Base-by-base conservation (phyloP, 2,113 vertebrate genomes). In the Addax nasomaculatus region DNA sequence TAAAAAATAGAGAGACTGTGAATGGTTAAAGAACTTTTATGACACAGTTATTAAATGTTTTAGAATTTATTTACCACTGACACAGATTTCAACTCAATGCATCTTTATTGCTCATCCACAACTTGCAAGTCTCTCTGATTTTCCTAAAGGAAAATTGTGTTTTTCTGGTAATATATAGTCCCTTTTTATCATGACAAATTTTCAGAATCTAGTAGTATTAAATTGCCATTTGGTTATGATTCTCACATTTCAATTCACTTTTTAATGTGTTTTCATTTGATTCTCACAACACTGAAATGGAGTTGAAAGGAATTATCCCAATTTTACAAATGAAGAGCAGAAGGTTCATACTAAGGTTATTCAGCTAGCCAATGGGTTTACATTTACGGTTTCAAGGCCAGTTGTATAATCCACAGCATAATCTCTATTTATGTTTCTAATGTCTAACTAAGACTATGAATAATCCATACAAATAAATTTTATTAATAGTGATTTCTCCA, bases 221-320 rank as follows among this genome's bases (percentile, higher is more conserved):
- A 96, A 97, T 96, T 95, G 89, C 88, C 89, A 94, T 97, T 97
- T 94, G 94, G 95, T 93, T 95, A 93, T 94, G 94, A 91, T 93
- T 96, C 96, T 81, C 91, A 98, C 88, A 96, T 94, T 89, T 94
- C 94, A 91, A 49, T 96, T 96, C 93, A 93, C 76, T 91, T 96
- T 94, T 96, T 98, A 97, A 97, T 93, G 85, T 70, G 78, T 73
- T 97, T 96, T 90, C 86, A 81, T 96, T 97, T 96, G 96, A 97
- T 96, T 97, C 89, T 70, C 70, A 93, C 90, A 96, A 95, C 64
- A 79, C 43, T 95, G 51, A 94, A 94, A 93, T 45, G 53, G 9
- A 27, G 21, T 83, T 95, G 96, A 97, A 93, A 90, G 90, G 67
- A 97, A 96, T 97, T 92, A 95, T 96, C 36, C 60, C 58, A 33